Percentiles rank a stretch among this genome's conserved stretches.
Conservation (phyloP, 37 sponge, comb jelly and placozoan species). For the Crambe crambe region DNA sequence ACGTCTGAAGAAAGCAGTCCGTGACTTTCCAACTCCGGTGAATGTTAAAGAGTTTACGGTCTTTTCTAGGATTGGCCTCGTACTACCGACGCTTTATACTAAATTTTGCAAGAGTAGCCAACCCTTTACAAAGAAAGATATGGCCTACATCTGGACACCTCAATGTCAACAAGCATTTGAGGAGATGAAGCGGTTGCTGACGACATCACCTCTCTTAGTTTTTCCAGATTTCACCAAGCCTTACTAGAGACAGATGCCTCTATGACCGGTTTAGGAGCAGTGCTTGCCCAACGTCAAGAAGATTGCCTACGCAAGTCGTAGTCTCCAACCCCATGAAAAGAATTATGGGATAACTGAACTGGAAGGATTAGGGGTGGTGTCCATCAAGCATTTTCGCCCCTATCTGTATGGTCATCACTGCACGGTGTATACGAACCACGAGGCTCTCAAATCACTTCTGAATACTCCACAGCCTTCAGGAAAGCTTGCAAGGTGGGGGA, state of each 20-base stretch:
- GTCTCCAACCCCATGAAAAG: background rate
- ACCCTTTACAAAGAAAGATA: background rate
- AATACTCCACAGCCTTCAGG: background rate
- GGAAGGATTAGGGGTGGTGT: too few species aligned
- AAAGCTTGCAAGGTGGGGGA: background rate
- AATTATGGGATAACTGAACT: background rate
- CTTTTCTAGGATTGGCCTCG: background rate
- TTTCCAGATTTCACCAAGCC: background rate
- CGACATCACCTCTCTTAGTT: background rate
- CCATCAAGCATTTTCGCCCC: too few species aligned
- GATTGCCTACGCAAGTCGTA: background rate
- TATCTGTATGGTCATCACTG: too few species aligned
- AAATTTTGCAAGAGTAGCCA: background rate
- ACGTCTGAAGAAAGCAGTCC: too few species aligned
- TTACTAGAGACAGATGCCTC: background rate
- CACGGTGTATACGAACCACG: background rate
- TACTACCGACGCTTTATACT: background rate
- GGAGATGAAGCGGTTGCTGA: background rate
- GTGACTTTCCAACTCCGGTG: too few species aligned
- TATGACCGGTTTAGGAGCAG: background rate
- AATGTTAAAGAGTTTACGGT: too few species aligned
- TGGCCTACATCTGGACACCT: background rate
- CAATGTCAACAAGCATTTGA: background rate
- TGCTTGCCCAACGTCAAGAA: too few species aligned
- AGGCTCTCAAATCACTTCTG: background rate